These are phyloP conservation scores for Willisornis vidua DNA, from an alignment of 2,113 vertebrate genomes.

Conservation along the genomic window DNA sequence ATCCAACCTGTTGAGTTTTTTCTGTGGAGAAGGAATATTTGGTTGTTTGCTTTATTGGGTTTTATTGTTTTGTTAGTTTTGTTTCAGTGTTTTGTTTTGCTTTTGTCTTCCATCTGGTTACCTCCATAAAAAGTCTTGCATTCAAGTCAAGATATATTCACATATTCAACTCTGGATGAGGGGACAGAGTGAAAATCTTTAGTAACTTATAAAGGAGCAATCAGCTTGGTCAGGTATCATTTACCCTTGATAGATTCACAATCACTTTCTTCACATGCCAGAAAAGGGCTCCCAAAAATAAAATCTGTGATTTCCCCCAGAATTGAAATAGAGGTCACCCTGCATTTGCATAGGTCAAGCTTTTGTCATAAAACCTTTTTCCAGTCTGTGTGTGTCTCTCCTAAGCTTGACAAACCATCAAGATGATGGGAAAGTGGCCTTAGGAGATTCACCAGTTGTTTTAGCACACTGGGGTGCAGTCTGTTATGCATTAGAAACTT, in stretches of 20 bases:
- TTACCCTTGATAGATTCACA: background rate
- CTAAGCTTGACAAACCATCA: background rate
- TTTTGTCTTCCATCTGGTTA: background rate
- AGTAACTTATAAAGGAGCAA: background rate
- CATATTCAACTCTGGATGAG: background rate
- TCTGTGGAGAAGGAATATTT: background rate
- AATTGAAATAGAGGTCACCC: background rate
- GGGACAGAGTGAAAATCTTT: background rate
- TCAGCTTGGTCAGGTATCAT: background rate
- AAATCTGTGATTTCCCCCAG: background rate
- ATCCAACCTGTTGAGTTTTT: background rate
- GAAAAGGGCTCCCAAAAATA: background rate
- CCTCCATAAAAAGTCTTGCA: background rate
- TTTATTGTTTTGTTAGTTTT: background rate
- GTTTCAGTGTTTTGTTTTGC: background rate
- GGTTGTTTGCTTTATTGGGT: background rate
- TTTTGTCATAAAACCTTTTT: background rate
- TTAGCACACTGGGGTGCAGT: background rate
- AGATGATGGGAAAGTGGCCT: background rate
- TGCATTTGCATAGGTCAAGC: background rate
- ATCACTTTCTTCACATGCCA: background rate
- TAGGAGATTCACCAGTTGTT: background rate
- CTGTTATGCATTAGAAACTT: background rate
- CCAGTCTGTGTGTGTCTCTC: background rate
- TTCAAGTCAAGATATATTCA: background rate